phyloP scores from a whole-genome alignment of 2,113 vertebrate species.

The Tachysurus fulvidraco region DNA sequence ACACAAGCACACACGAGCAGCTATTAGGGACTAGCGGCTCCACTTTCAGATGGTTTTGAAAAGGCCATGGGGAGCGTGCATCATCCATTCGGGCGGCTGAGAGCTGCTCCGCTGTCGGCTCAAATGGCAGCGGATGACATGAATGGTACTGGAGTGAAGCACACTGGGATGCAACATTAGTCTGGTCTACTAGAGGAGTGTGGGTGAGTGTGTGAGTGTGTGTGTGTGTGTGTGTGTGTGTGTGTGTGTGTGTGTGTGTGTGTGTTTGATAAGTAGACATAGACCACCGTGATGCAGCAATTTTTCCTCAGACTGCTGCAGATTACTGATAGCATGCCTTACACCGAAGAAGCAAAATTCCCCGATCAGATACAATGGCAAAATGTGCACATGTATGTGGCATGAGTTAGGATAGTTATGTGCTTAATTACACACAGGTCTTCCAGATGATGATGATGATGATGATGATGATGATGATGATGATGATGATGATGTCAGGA shows the following conservation, averaged over 20 bases:
- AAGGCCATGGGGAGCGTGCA: conserved; percentile 6
- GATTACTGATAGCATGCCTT: background rate
- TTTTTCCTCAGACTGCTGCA: background rate
- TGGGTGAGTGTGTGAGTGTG: background rate
- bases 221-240: background rate
- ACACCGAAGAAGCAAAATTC: background rate
- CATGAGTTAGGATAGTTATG: background rate
- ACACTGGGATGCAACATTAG: background rate
- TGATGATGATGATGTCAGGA: background rate
- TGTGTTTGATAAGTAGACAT: background rate
- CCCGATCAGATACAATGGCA: background rate
- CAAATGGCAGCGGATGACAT: conserved; percentile 6
- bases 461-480: background rate
- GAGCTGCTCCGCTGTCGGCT: conserved; percentile 3
- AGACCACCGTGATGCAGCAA: background rate
- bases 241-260: conserved; percentile 3
- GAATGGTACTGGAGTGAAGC: background rate
- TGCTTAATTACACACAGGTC: background rate
- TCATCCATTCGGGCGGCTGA: background rate
- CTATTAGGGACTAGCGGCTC: background rate
- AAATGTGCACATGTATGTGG: background rate
- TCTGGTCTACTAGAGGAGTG: background rate
- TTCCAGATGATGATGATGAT: background rate
- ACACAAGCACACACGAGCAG: conserved; percentile 5
- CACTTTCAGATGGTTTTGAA: conserved; percentile 15